Conservation (phyloP, 2,797 vertebrate genomes). For the Phoxinus dragarum region DNA sequence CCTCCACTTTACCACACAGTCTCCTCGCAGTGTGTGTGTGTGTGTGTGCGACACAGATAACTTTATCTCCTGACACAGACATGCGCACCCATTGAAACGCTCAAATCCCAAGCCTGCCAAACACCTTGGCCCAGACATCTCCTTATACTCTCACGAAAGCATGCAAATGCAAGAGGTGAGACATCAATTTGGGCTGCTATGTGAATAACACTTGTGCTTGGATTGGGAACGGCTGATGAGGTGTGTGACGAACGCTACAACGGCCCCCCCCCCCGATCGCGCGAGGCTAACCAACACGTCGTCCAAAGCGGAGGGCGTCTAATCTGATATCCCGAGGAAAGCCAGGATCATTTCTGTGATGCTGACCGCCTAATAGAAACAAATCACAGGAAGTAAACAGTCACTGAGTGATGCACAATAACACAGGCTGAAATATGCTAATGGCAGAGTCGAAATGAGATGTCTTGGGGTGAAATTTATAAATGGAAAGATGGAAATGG, state of each 20-base stretch:
- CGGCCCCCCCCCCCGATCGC: neutral
- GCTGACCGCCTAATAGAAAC: conserved; percentile 51
- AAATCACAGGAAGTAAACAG: conserved; percentile 57
- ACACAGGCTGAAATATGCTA: conserved; percentile 44
- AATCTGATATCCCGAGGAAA: conserved; percentile 42
- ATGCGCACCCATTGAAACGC: conserved; percentile 43
- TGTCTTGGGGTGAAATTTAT: conserved; percentile 29
- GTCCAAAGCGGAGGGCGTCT: conserved; percentile 12
- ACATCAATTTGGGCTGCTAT: conserved; percentile 52
- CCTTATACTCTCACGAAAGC: conserved; percentile 33
- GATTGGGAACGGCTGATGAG: conserved; percentile 28
- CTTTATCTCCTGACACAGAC: conserved; percentile 60
- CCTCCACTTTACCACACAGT: conserved; percentile 41
- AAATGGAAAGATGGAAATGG: conserved; percentile 22
- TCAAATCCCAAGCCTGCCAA: conserved; percentile 43
- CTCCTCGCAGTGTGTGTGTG: conserved; percentile 42
- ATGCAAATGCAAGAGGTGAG: conserved; percentile 43
- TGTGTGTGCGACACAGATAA: conserved; percentile 60
- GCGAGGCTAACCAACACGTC: conserved; percentile 4
- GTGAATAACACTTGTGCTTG: conserved; percentile 45
- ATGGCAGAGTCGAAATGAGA: neutral
- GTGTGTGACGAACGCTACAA: too few relatives aligned
- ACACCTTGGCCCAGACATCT: conserved; percentile 41
- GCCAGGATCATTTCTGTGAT: conserved; percentile 46
- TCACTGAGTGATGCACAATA: conserved; percentile 55